phyloP scores from a whole-genome alignment of 2,888 invertebrate genomes.

The Thumatha senex region DNA sequence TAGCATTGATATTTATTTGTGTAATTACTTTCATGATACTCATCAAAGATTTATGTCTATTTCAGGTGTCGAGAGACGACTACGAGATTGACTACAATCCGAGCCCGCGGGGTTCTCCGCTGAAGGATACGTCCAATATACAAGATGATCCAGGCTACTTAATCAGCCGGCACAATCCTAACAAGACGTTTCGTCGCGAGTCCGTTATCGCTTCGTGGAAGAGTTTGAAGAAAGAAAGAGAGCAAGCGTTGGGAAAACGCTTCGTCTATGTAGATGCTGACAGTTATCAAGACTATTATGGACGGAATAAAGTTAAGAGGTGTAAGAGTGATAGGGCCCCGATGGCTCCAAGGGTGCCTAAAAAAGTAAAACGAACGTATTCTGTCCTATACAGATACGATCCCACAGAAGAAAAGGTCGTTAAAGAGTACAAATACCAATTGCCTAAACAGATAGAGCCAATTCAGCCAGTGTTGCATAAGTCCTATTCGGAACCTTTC shows the following conservation, averaged over 20 bases:
- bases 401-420: constrained; percentile 71
- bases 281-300: constrained; percentile 72
- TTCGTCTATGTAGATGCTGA: constrained; percentile 73
- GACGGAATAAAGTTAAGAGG: constrained; percentile 73
- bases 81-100: constrained; percentile 73
- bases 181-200: constrained; percentile 77
- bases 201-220: constrained; percentile 81
- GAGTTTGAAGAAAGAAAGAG: constrained; percentile 76
- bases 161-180: constrained; percentile 79
- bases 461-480: constrained; percentile 52
- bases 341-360: constrained; percentile 56
- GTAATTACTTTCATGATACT: constrained; percentile 13
- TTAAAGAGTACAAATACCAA: constrained; percentile 77
- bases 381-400: constrained; percentile 77
- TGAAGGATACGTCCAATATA: constrained; percentile 76
- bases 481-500: constrained; percentile 71
- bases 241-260: constrained; percentile 73
- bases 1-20: constrained; percentile 33
- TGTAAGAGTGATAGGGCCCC: constrained; percentile 75
- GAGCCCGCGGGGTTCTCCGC: constrained; percentile 71
- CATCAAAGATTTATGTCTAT: constrained; percentile 44
- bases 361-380: constrained; percentile 76
- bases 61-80: constrained; percentile 78
- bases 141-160: constrained; percentile 67
- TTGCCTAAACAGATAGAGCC: constrained; percentile 54